Evolutionary conservation across 2,797 vertebrate genomes (phyloP).

Genomic region (Cercopithecus mitis): DNA sequence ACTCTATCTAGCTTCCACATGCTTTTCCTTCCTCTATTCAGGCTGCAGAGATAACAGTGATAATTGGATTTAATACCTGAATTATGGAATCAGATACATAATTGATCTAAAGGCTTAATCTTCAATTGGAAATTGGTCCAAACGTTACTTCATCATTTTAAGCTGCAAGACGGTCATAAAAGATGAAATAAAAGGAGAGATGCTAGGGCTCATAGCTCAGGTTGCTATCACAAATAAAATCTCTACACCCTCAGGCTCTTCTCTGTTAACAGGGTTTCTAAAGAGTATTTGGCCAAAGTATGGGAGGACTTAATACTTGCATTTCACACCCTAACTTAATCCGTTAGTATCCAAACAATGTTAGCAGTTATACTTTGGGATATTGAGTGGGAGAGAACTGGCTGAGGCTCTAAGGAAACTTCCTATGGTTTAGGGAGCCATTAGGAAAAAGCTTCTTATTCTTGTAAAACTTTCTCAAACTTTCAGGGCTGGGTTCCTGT

Average conservation of each 20-base stretch:
- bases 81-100: background rate
- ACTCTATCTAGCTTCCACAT: background rate
- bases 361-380: conserved; percentile 15
- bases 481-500: conserved; percentile 55
- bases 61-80: background rate
- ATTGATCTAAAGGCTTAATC: background rate
- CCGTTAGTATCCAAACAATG: background rate
- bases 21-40: background rate
- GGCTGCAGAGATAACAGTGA: background rate
- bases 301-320: background rate
- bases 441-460: conserved; percentile 60
- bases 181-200: background rate
- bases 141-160: background rate
- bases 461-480: conserved; percentile 71
- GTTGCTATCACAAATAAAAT: background rate
- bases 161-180: background rate
- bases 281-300: background rate
- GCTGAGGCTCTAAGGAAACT: conserved; percentile 43
- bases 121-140: background rate
- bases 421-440: conserved; percentile 52
- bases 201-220: background rate
- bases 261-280: background rate
- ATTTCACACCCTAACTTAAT: conserved; percentile 24
- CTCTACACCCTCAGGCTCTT: background rate
- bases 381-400: background rate